Percentiles rank a stretch among this genome's conserved stretches.
These are phyloP conservation scores for Penaeus indicus DNA, from an alignment of 1,140 invertebrate genomes.

Conservation along the genomic window DNA sequence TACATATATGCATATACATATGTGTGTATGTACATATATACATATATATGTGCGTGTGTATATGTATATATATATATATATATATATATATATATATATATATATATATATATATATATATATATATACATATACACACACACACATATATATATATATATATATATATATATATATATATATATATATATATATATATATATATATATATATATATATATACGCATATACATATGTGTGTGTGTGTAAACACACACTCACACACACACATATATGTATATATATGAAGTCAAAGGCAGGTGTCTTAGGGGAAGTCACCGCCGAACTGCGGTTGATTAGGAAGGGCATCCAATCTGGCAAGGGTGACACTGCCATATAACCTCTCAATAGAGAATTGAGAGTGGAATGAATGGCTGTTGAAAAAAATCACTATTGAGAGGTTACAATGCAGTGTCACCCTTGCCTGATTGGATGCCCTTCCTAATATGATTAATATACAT, in stretches of 20 bases:
- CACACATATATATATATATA: slow-evolving; percentile 14
- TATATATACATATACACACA: slow-evolving; percentile 6
- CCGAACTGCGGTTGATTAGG: too few species aligned
- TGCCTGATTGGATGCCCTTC: too few species aligned
- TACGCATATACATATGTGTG: slow-evolving; percentile 12
- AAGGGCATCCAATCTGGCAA: too few species aligned
- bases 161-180: slow-evolving; percentile 14
- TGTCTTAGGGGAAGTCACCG: too few species aligned
- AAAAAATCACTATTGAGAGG: too few species aligned
- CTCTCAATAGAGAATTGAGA: too few species aligned
- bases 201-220: slow-evolving; percentile 9
- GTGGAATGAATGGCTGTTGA: too few species aligned
- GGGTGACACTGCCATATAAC: too few species aligned
- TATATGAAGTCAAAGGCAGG: too few species aligned
- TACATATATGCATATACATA: slow-evolving; percentile 13
- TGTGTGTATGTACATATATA: slow-evolving; percentile 14
- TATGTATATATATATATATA: slow-evolving; percentile 13
- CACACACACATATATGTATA: too few species aligned
- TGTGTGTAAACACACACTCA: too few species aligned
- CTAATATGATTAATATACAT: not conserved
- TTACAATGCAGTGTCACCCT: too few species aligned
- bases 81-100: slow-evolving; percentile 8
- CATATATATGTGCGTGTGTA: slow-evolving; percentile 6
- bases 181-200: slow-evolving; percentile 14
- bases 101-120: slow-evolving; percentile 14